Conservation (phyloP, 2,888 invertebrate genomes). For the Cryptosula pallasiana region DNA sequence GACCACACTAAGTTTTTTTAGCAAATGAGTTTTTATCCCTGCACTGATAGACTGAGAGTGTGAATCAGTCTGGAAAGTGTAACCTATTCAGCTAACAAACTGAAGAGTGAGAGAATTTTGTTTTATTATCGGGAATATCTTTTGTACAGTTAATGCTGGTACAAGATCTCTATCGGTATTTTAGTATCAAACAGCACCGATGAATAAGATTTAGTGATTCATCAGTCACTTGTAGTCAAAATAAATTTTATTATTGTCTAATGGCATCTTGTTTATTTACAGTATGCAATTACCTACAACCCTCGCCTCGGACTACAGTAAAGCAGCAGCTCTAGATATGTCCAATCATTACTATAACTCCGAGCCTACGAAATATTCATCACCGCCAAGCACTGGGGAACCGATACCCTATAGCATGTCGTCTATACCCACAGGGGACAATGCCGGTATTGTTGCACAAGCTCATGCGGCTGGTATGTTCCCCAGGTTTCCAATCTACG, state of each 20-base stretch:
- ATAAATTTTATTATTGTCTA: too few relatives aligned
- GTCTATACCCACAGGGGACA: slow-evolving; percentile 3
- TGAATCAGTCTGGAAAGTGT: too few relatives aligned
- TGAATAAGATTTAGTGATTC: too few relatives aligned
- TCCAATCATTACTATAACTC: neutral
- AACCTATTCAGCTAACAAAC: too few relatives aligned
- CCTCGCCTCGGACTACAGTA: slow-evolving; percentile 16
- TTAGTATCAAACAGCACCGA: too few relatives aligned
- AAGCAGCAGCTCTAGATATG: slow-evolving; percentile 8
- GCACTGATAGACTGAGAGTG: neutral
- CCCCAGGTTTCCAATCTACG: slow-evolving; percentile 9
- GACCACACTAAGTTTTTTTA: neutral
- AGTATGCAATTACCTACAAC: slow-evolving; percentile 19
- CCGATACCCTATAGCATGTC: neutral
- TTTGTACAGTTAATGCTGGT: too few relatives aligned
- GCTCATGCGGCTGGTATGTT: slow-evolving; percentile 13
- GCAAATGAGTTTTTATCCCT: neutral
- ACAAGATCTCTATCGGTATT: too few relatives aligned
- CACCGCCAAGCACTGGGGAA: neutral
- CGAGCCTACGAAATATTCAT: slow-evolving; percentile 7
- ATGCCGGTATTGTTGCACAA: slow-evolving; percentile 10
- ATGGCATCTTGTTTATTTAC: too few relatives aligned
- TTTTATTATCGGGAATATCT: too few relatives aligned
- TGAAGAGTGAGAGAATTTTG: too few relatives aligned
- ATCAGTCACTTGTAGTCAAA: too few relatives aligned